Evolutionary conservation across 2,888 invertebrate genomes (phyloP).

Genomic region (Diachrysia chrysitis): DNA sequence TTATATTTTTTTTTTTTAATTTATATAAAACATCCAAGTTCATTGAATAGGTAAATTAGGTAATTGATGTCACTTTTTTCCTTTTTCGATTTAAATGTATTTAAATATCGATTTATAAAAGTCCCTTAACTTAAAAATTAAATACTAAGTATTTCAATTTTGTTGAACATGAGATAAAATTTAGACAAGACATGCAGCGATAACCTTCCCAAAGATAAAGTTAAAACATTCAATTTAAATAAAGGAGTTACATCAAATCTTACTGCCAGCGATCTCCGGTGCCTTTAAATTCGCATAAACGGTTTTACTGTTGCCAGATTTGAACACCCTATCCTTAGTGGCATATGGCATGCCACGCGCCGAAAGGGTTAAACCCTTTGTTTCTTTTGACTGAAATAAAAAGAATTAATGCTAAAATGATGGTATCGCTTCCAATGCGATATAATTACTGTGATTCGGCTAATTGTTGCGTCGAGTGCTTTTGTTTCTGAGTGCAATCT

Average conservation of each 20-base stretch:
- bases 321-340: conserved; percentile 65
- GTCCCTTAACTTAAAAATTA: background rate
- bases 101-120: too few species aligned
- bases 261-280: conserved; percentile 50
- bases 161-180: too few species aligned
- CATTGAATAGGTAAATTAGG: too few species aligned
- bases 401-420: conserved; percentile 77
- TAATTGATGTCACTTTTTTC: too few species aligned
- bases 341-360: conserved; percentile 83
- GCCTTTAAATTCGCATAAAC: conserved; percentile 59
- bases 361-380: conserved; percentile 81
- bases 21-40: too few species aligned
- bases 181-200: background rate
- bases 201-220: conserved; percentile 28
- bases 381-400: conserved; percentile 74
- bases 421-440: conserved; percentile 85
- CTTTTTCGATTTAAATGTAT: too few species aligned
- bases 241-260: conserved; percentile 50
- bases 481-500: conserved; percentile 80
- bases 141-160: too few species aligned
- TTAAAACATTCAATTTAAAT: conserved; percentile 62
- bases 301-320: conserved; percentile 63
- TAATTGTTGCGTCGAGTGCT: conserved; percentile 83
- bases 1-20: too few species aligned
- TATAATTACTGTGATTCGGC: conserved; percentile 85